Base-by-base conservation (phyloP, 2,113 vertebrate genomes). In the Eolophus roseicapilla region DNA sequence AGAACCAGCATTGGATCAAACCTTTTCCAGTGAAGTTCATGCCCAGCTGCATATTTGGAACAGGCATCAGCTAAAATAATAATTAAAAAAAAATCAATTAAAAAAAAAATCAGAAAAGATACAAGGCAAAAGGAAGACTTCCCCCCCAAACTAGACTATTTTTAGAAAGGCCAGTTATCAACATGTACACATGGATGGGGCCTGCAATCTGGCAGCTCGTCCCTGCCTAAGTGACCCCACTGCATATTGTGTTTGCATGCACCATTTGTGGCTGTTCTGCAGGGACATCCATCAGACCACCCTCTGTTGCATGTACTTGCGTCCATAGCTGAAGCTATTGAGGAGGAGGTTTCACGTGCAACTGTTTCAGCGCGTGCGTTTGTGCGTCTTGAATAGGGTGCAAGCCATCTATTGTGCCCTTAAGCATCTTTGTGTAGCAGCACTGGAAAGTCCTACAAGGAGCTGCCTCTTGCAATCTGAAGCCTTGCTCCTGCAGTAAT, bases 61-160 rank as follows among this genome's bases (percentile, higher is more conserved):
- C 5, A 70, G 16, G 16, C 7, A 81, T 25, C 28, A 65, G 9
- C 37, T 27, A 17, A 8, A 24, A 53, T 39, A 39, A 39, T 39
- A 10, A 39, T 27, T 2, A 35, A 23, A 59, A 59, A n/a, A 35
- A 55, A 25, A 29, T 5, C 39, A 27, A 28, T 25, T 19, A 12
- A 11, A 17, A 17, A 31, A 23, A 65, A 10, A n/a, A 3, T 24
- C 27, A 55, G 13, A 28, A 37, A 69, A 57, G 5, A 20, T 19
- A 39, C 4, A 37, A 28, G 31, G 19, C 10, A 49, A 43, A 13
- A 47, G 11, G 20, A 60, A 76, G 27, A 46, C 13, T 3, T 17
- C 6, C 5, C 19, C 2, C 20, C 8, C 6, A 1, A 13, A 80
- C 0, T 7, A 3, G 16, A 41, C 10, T 76, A 20, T 29, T 73